phyloP scores from a whole-genome alignment of 2,888 invertebrate species.

The Lycaena phlaeas region DNA sequence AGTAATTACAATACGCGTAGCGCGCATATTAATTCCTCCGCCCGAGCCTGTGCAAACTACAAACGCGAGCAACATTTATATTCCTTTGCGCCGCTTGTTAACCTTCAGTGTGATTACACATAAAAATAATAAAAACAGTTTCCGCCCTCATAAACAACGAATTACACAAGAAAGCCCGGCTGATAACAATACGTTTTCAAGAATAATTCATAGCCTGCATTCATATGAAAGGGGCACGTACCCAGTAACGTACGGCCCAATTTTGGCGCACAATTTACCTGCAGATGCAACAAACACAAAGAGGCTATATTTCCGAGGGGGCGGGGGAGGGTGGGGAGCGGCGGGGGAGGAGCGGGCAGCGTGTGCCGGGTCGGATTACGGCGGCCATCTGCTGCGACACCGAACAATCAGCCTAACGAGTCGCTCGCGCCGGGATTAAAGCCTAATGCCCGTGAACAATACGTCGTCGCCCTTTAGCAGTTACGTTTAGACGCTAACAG shows the following conservation, averaged over 20 bases:
- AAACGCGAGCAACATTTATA: no score
- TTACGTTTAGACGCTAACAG: conserved; percentile 56
- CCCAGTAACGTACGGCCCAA: conserved; percentile 55
- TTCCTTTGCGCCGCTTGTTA: background rate
- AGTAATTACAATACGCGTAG: no score
- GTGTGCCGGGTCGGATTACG: conserved; percentile 56
- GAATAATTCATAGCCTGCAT: conserved; percentile 63
- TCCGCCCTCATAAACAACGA: conserved; percentile 25
- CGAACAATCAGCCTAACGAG: conserved; percentile 70
- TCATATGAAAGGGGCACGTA: conserved; percentile 47
- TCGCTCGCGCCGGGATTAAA: conserved; percentile 62
- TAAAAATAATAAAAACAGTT: conserved; percentile 17
- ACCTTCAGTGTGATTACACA: background rate
- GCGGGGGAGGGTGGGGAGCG: conserved; percentile 27
- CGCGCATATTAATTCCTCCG: no score
- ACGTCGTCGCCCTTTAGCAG: conserved; percentile 39
- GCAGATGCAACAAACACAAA: conserved; percentile 71
- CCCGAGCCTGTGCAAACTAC: no score
- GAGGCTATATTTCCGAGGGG: conserved; percentile 53
- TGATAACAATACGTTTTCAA: conserved; percentile 61
- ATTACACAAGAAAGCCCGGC: conserved; percentile 40
- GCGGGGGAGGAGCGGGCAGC: conserved; percentile 16
- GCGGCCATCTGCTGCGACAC: conserved; percentile 63
- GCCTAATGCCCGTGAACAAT: conserved; percentile 67
- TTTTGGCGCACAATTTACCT: conserved; percentile 68